These are phyloP conservation scores for Trichopoda pennipes DNA, from an alignment of 2,888 invertebrate species.

Conservation along the genomic window DNA sequence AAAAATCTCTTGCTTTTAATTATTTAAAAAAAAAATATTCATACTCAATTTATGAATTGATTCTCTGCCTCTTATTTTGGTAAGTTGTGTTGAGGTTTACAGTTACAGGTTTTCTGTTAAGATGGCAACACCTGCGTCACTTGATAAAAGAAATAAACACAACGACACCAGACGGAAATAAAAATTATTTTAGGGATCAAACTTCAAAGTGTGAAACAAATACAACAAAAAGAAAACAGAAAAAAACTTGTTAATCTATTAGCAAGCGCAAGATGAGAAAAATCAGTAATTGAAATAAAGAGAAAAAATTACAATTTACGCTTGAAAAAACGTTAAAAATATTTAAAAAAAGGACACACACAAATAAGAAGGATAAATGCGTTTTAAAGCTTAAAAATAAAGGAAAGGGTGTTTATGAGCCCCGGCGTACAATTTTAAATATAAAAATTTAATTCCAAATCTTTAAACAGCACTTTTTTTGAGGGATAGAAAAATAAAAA, in stretches of 20 bases:
- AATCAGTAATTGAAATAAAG: slow-evolving; percentile 57
- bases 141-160: slow-evolving; percentile 24
- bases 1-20: slow-evolving; percentile 25
- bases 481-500: slow-evolving; percentile 27
- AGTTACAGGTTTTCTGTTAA: slow-evolving; percentile 37
- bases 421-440: slow-evolving; percentile 39
- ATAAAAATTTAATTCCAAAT: slow-evolving; percentile 51
- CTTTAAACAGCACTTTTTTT: slow-evolving; percentile 16
- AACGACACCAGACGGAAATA: slow-evolving; percentile 49
- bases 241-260: slow-evolving; percentile 61
- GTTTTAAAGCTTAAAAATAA: not conserved
- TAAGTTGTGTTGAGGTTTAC: not conserved
- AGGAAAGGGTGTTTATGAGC: slow-evolving; percentile 55
- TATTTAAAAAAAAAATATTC: slow-evolving; percentile 21
- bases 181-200: slow-evolving; percentile 68
- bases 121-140: slow-evolving; percentile 66
- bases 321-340: slow-evolving; percentile 47
- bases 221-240: slow-evolving; percentile 15
- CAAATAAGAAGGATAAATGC: slow-evolving; percentile 41
- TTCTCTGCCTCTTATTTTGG: not conserved
- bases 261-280: slow-evolving; percentile 33
- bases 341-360: not conserved
- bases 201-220: slow-evolving; percentile 68
- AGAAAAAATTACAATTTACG: slow-evolving; percentile 49
- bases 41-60: slow-evolving; percentile 46